Percentiles rank a stretch among this genome's conserved stretches.
These are phyloP conservation scores for Ammodytes marinus DNA, from an alignment of 2,113 vertebrate genomes.

Conservation along the genomic window DNA sequence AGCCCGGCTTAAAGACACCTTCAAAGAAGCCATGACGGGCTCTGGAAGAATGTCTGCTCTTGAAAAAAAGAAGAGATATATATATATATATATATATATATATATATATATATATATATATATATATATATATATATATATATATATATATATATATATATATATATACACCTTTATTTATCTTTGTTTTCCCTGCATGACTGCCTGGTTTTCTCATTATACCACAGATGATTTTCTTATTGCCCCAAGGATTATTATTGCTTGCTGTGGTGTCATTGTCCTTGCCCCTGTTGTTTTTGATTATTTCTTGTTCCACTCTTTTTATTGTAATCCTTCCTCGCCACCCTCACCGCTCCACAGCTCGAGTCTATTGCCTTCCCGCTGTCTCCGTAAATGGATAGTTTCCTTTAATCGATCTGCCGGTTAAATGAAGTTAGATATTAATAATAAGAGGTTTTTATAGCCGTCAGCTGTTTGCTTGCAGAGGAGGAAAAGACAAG, in stretches of 20 bases:
- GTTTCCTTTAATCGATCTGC: conserved; percentile 1
- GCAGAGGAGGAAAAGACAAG: conserved; percentile 15
- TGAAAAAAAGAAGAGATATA: conserved; percentile 3
- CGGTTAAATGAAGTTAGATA: conserved; percentile 30
- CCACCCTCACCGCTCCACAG: background rate
- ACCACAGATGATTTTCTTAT: conserved; percentile 30
- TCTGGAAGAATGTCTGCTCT: conserved; percentile 36
- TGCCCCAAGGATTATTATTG: conserved; percentile 17
- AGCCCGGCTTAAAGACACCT: conserved; percentile 40
- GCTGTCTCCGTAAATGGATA: background rate
- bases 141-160: background rate
- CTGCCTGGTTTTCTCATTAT: conserved; percentile 47
- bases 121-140: background rate
- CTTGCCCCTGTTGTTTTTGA: conserved; percentile 39
- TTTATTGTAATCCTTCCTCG: background rate
- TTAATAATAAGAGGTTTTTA: conserved; percentile 21
- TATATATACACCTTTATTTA: conserved; percentile 49
- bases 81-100: conserved; percentile 5
- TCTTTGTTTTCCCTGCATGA: conserved; percentile 37
- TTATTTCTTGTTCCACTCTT: conserved; percentile 7
- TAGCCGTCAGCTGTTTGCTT: conserved; percentile 13
- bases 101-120: background rate
- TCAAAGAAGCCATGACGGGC: conserved; percentile 43
- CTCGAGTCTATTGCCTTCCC: background rate
- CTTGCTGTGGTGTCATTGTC: conserved; percentile 13